Percentiles rank a stretch among this genome's conserved stretches.
These are phyloP conservation scores for Drosophila insularis DNA, from an alignment of 1,140 invertebrate genomes.

Conservation along the genomic window DNA sequence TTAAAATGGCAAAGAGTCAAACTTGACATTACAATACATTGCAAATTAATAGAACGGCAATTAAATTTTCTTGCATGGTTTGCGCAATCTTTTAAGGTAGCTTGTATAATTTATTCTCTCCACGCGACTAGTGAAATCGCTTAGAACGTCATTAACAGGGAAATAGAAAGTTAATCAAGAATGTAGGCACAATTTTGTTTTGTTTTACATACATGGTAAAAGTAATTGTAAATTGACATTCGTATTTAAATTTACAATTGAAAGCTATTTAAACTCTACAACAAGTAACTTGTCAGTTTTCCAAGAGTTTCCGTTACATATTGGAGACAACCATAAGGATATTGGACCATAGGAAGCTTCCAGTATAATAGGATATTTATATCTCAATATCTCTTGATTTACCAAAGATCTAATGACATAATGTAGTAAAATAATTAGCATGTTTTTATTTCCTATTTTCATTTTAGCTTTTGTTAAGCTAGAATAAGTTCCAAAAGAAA, in stretches of 20 bases:
- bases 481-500: too few species aligned
- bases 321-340: neutral
- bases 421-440: too few species aligned
- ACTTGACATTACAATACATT: neutral
- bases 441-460: too few species aligned
- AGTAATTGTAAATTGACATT: neutral
- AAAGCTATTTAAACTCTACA: neutral
- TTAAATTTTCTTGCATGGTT: neutral
- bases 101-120: neutral
- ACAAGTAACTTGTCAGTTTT: too few species aligned
- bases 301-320: too few species aligned
- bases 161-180: neutral
- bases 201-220: too few species aligned
- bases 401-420: too few species aligned
- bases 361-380: too few species aligned
- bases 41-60: neutral
- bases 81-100: neutral
- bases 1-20: neutral
- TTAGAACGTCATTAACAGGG: neutral
- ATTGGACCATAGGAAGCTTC: too few species aligned
- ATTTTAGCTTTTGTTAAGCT: too few species aligned
- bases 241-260: neutral
- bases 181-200: neutral
- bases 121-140: neutral
- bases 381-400: too few species aligned